Evolutionary conservation across 2,888 invertebrate species (phyloP).

Genomic region (Chromoteleia sp.): DNA sequence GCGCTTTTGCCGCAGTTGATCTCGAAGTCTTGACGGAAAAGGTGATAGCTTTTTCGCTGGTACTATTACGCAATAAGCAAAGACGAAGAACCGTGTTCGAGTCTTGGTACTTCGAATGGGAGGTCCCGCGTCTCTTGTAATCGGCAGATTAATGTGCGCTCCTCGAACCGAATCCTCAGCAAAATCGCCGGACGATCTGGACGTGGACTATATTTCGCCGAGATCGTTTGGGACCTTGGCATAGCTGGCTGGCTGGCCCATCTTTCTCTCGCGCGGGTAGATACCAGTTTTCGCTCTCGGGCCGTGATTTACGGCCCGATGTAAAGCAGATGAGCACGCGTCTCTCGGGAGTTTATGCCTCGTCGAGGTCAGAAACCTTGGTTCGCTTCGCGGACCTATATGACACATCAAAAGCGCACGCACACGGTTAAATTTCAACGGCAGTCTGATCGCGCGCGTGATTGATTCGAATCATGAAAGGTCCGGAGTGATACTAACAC

Average conservation of each 20-base stretch:
- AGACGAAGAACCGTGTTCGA: slow-evolving; percentile 80
- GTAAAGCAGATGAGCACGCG: slow-evolving; percentile 70
- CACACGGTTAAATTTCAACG: background rate
- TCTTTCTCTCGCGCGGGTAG: slow-evolving; percentile 45
- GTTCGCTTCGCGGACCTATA: slow-evolving; percentile 27
- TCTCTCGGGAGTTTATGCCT: slow-evolving; percentile 66
- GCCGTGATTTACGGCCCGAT: slow-evolving; percentile 68
- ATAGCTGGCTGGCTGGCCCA: slow-evolving; percentile 65
- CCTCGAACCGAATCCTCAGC: slow-evolving; percentile 75
- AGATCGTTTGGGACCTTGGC: slow-evolving; percentile 70
- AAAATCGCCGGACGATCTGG: slow-evolving; percentile 73
- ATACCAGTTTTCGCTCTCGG: slow-evolving; percentile 53
- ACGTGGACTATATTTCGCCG: slow-evolving; percentile 71
- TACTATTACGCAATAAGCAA: slow-evolving; percentile 80
- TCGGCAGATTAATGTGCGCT: slow-evolving; percentile 83
- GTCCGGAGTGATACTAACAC: slow-evolving; percentile 13
- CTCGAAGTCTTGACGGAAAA: slow-evolving; percentile 42
- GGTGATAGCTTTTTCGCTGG: slow-evolving; percentile 64
- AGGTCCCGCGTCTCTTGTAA: slow-evolving; percentile 82
- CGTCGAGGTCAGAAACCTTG: slow-evolving; percentile 65
- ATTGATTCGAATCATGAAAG: slow-evolving; percentile 46
- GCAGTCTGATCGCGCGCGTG: slow-evolving; percentile 20
- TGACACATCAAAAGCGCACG: slow-evolving; percentile 45
- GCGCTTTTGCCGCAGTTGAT: slow-evolving; percentile 4
- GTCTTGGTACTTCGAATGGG: slow-evolving; percentile 81